Evolutionary conservation across 2,888 invertebrate species (phyloP).

Genomic region (Ischnus inquisitorius): DNA sequence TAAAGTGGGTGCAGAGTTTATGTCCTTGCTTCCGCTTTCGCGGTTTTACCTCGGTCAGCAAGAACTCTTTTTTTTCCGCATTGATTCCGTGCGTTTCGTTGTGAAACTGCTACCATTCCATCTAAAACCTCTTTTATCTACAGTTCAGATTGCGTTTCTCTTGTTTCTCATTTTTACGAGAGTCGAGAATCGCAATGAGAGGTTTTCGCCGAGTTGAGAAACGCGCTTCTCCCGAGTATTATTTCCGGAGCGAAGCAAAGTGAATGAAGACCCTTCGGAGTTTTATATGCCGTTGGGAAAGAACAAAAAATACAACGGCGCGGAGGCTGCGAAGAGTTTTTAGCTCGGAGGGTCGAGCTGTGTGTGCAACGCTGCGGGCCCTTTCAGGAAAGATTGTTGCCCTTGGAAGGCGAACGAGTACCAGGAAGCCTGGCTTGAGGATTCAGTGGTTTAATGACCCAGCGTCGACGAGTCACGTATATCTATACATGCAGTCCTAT

Average conservation of each 20-base stretch:
- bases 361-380: background rate
- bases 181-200: background rate
- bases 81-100: constrained; percentile 17
- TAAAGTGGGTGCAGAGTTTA: constrained; percentile 21
- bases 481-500: background rate
- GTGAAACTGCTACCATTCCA: constrained; percentile 4
- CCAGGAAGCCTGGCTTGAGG: constrained; percentile 16
- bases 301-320: background rate
- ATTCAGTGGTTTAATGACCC: constrained; percentile 31
- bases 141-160: background rate
- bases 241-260: background rate
- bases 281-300: background rate
- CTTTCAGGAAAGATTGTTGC: constrained; percentile 22
- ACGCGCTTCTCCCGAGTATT: background rate
- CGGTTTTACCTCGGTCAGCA: constrained; percentile 23
- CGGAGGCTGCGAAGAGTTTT: background rate
- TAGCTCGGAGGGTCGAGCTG: background rate
- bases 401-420: constrained; percentile 19
- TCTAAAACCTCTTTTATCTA: constrained; percentile 8
- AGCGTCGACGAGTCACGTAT: constrained; percentile 31
- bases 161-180: constrained; percentile 4
- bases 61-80: constrained; percentile 25
- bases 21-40: constrained; percentile 56
- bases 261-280: background rate
- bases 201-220: background rate